These are phyloP conservation scores for Callithrix jacchus DNA, from an alignment of 2,113 vertebrate species.

Conservation along the genomic window DNA sequence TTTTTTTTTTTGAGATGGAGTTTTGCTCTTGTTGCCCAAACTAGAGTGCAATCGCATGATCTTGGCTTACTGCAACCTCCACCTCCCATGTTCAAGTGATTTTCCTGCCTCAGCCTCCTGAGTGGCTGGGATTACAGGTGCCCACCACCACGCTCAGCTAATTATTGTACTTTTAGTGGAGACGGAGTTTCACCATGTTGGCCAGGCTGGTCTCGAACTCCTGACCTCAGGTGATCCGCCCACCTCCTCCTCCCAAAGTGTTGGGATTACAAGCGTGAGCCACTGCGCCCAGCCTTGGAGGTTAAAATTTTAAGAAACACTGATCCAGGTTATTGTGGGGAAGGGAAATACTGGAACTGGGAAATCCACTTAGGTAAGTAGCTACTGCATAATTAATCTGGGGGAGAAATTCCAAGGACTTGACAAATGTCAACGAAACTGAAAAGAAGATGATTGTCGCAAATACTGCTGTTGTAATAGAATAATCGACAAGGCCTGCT, in stretches of 20 bases:
- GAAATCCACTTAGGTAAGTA: background rate
- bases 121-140: background rate
- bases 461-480: background rate
- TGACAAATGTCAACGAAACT: background rate
- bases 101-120: background rate
- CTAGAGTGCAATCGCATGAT: background rate
- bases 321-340: background rate
- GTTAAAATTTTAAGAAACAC: slow-evolving; percentile 13
- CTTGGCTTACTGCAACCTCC: background rate
- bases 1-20: background rate
- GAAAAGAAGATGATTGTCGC: background rate
- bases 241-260: background rate
- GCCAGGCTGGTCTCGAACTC: background rate
- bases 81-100: background rate
- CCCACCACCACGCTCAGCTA: background rate
- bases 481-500: background rate
- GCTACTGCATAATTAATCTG: background rate
- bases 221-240: background rate
- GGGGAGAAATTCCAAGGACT: background rate
- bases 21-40: background rate
- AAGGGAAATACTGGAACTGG: background rate
- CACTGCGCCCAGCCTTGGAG: background rate
- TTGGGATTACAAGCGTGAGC: background rate
- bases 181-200: background rate
- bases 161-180: background rate